A percentile compares a stretch with the other conserved stretches of the same genome.
Evolutionary conservation across 2,888 invertebrate species (phyloP).

Genomic region (Oegoconia quadripuncta): DNA sequence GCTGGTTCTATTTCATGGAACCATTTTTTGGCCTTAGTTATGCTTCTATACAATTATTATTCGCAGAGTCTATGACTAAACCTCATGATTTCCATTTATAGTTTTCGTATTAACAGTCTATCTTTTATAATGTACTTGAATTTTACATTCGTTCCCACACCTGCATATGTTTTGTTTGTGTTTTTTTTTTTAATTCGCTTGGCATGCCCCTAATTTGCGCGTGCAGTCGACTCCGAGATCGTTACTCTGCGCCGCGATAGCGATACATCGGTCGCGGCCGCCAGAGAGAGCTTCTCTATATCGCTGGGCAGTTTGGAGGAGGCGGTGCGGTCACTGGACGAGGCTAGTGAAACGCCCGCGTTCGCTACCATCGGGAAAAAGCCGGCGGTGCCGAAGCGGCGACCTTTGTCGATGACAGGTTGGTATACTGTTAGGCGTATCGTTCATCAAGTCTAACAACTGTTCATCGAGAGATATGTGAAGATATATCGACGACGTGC

Average conservation of each 20-base stretch:
- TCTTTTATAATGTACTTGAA: too few species aligned
- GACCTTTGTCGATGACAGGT: conserved; percentile 82
- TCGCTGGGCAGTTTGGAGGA: conserved; percentile 71
- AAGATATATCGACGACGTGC: too few species aligned
- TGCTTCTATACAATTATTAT: too few species aligned
- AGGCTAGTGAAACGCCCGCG: conserved; percentile 55
- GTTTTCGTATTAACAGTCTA: too few species aligned
- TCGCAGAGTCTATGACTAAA: too few species aligned
- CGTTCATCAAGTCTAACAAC: too few species aligned
- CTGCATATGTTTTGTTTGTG: conserved; percentile 16
- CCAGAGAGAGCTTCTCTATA: conserved; percentile 69
- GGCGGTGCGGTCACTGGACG: conserved; percentile 65
- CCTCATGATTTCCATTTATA: too few species aligned
- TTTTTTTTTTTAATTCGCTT: conserved; percentile 39
- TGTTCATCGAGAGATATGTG: too few species aligned
- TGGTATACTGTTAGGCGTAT: too few species aligned
- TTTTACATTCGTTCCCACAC: too few species aligned
- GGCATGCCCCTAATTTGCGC: conserved; percentile 38
- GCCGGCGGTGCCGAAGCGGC: conserved; percentile 72
- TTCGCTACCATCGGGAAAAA: conserved; percentile 73
- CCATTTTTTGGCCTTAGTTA: too few species aligned
- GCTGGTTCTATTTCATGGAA: too few species aligned
- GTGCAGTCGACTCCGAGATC: conserved; percentile 66
- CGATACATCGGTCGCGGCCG: conserved; percentile 66
- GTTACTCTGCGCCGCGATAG: conserved; percentile 75